Base-by-base conservation (phyloP, 2,888 invertebrate genomes). In the Zaprionus lineosus region DNA sequence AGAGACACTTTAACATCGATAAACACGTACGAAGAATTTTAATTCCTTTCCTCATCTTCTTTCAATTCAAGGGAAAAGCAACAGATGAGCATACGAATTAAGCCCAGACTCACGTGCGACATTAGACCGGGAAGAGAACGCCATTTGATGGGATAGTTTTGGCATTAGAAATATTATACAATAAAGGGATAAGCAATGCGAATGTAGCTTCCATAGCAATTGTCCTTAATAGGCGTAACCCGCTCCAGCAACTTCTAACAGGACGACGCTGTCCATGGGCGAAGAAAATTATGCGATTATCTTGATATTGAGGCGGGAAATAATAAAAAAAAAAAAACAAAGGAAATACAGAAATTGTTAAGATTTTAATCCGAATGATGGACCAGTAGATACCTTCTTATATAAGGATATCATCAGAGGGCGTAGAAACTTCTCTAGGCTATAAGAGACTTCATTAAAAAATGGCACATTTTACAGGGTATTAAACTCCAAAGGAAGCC, bases 231-330 rank as follows among this genome's bases (percentile, higher is more conserved):
- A 24, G 36, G 15, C 28, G 4, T 14, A 50, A 28, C 36, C 44
- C 48, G 40, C 50, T 47, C 40, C 43, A 26, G 6, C 39, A n/a
- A n/a, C 44, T 24, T 11, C 14, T 26, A 44, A 2, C 4, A 24
- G 2, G 47, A 15, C 40, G 24, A 1, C 28, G 34, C 31, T 74
- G 74, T 73, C 74, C 74, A 19, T 24, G 26, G 39, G 44, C 24
- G 52, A 53, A 58, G 19, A 62, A 68, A 84, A 70, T 77, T 74
- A 73, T 76, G 74, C 63, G 71, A 76, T 76, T 86, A 84, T 71
- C 68, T 53, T 51, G 76, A 70, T 61, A 73, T 48, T 61, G 70
- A 65, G 68, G 58, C 64, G 65, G 65, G 29, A 62, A 43, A 72
- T 60, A 67, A 40, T 59, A 60, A 57, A 4, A 2, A 4, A 24